Base-by-base conservation (phyloP, 2,888 invertebrate genomes). In the Phaedon cochleariae region DNA sequence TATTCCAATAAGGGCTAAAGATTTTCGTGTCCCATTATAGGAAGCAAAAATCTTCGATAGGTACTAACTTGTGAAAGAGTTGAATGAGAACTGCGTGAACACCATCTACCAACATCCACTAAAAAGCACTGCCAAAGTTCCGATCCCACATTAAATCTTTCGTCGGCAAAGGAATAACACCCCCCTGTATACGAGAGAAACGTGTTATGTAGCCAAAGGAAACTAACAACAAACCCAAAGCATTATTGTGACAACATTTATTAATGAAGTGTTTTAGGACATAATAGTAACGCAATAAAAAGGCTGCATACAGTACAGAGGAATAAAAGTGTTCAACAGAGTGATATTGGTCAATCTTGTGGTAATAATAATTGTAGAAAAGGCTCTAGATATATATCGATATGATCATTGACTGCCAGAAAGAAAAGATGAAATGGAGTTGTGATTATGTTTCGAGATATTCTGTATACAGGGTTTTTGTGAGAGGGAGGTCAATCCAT, bases 211-310 rank as follows among this genome's bases (percentile, higher is more conserved):
- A 66, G 66, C 66, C 77, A 79, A 75, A 81, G 81, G 80, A 80
- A 79, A 82, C 81, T 82, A 83, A 83, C 83, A 83, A 82, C 82
- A 83, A 83, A 83, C 83, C 84, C 83, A 82, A 83, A 82, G 83
- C 83, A 83, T 83, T 83, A 83, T 82, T 82, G 83, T 83, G 82
- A 83, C 82, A 82, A 83, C 83, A 83, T 84, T 83, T 83, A 83
- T 83, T 83, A 82, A 80, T 82, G 77, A 81, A 82, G 82, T 83
- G 82, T 82, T 81, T 81, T 82, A 82, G 81, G 80, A 82, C 81
- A 82, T 79, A 81, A 80, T 74, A 51, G 73, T 77, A 76, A 73
- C 71, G 74, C 70, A 76, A 73, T 74, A 76, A 77, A 72, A 74
- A 71, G 77, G 77, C 77, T 78, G 79, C 77, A 73, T 74, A 77